Conservation (phyloP, 1,140 invertebrate species). For the Trinorchestia longiramus region DNA sequence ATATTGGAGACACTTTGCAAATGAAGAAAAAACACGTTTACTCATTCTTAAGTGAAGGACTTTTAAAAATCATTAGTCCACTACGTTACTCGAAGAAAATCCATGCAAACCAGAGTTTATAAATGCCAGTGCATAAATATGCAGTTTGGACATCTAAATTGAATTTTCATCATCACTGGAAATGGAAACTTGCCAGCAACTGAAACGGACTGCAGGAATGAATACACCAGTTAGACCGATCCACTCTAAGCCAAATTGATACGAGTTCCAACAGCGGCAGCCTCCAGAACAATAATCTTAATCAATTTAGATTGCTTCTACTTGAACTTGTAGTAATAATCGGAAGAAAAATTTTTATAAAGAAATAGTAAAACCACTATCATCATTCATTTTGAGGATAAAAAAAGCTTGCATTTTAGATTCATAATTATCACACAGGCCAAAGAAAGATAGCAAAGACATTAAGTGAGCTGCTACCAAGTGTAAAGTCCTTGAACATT, state of each 20-base stretch:
- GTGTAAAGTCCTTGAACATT: no score
- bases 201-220: background rate
- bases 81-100: background rate
- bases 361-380: background rate
- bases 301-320: background rate
- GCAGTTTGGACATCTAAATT: background rate
- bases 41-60: background rate
- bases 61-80: background rate
- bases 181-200: background rate
- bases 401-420: no score
- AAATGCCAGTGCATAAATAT: background rate
- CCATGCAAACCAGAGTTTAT: background rate
- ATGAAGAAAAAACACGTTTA: background rate
- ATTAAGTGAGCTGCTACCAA: no score
- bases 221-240: background rate
- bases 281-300: background rate
- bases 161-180: background rate
- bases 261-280: background rate
- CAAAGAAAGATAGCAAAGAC: no score
- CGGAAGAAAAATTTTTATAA: background rate
- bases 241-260: background rate
- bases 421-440: no score
- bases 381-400: no score
- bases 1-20: background rate
- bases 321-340: background rate